Evolutionary conservation across 1,140 invertebrate genomes (phyloP).

Genomic region (Drosophila insularis): DNA sequence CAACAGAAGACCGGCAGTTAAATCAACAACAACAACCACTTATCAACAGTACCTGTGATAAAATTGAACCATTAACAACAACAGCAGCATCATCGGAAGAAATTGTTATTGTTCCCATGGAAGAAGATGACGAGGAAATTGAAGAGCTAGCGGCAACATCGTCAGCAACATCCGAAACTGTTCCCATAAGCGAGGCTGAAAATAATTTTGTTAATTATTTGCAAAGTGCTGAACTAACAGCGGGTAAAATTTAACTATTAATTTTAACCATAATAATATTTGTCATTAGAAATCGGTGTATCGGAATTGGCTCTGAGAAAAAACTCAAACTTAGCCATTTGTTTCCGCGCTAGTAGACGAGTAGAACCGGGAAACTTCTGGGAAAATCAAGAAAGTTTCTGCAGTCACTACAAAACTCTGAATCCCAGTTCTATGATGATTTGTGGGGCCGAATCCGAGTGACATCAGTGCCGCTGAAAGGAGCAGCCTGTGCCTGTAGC

Average conservation of each 20-base stretch:
- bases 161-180: conserved; percentile 25
- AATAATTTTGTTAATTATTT: conserved; percentile 59
- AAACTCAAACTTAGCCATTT: no score
- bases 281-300: no score
- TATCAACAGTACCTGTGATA: conserved; percentile 82
- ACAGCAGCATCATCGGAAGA: conserved; percentile 45
- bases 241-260: conserved; percentile 34
- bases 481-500: no score
- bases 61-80: conserved; percentile 49
- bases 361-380: no score
- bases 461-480: no score
- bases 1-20: conserved; percentile 7
- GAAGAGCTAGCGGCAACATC: conserved; percentile 14
- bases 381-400: no score
- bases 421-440: no score
- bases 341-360: no score
- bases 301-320: no score
- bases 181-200: conserved; percentile 32
- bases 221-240: conserved; percentile 48
- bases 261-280: neutral
- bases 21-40: conserved; percentile 53
- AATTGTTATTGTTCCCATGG: conserved; percentile 34
- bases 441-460: no score
- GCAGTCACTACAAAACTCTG: no score
- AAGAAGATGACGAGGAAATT: conserved; percentile 31